Evolutionary conservation across 2,888 invertebrate genomes (phyloP), one percentile per base, ranked within the genome.

Genomic region (Leptogaster cylindrica): DNA sequence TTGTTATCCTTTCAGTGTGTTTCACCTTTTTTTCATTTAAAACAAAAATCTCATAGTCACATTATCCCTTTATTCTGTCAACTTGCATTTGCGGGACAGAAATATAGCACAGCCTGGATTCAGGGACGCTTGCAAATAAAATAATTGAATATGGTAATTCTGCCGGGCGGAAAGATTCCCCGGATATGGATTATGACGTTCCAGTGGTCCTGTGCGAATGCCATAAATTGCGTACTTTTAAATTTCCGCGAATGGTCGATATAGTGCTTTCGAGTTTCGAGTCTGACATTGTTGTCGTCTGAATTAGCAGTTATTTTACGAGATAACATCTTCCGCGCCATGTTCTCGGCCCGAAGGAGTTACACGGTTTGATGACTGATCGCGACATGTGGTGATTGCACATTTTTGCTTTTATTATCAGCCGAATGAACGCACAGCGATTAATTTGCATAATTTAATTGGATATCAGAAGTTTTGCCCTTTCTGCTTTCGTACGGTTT

Each of bases 101-200:
- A n/a, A n/a, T n/a, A n/a, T n/a, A n/a, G n/a, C n/a, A n/a, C n/a
- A n/a, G n/a, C n/a, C n/a, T n/a, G n/a, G n/a, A n/a, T n/a, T n/a
- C n/a, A n/a, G n/a, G n/a, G n/a, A n/a, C n/a, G 52, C 33, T 52
- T 52, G 52, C 52, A 52, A 52, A 52, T 52, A 52, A 52, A 52
- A 52, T 52, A 52, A 52, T 52, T 52, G 52, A 52, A 52, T 31
- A 52, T 52, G 52, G 31, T 52, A 52, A 52, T 52, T 28, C 5
- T 10, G 50, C 16, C 27, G 12, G 23, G 28, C 25, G 50, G 27
- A 50, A 27, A 28, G 50, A 50, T 50, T 8, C 14, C 28, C 50
- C 16, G 8, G 50, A 50, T 50, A 50, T 27, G 25, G 50, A 25
- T 50, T 50, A 33, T 31, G 33, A 28, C 52, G 52, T 6, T 33